phyloP scores from a whole-genome alignment of 2,888 invertebrate genomes.

The Melanargia galathea region DNA sequence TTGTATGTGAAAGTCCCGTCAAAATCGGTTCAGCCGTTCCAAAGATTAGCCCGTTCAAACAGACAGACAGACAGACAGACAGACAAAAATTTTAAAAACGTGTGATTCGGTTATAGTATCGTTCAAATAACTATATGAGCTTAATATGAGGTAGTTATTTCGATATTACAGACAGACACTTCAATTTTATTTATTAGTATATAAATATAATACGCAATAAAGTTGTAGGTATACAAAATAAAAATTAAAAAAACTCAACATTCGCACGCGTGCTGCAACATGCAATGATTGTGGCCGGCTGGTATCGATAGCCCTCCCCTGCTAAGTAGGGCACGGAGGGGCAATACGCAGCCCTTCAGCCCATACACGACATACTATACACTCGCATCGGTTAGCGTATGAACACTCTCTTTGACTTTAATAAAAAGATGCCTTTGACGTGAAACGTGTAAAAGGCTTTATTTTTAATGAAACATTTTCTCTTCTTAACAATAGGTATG shows the following conservation, averaged over 20 bases:
- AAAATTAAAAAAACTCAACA: background rate
- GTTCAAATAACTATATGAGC: no score
- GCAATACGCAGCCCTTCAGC: conserved; percentile 40
- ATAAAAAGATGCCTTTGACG: conserved; percentile 40
- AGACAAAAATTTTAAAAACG: no score
- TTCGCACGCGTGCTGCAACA: conserved; percentile 23
- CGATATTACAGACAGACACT: no score
- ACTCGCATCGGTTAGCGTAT: conserved; percentile 34
- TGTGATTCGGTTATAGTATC: no score
- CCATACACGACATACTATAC: conserved; percentile 41
- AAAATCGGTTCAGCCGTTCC: no score
- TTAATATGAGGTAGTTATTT: no score
- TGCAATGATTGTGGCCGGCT: conserved; percentile 42
- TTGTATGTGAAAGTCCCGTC: no score
- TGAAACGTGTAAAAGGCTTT: conserved; percentile 34
- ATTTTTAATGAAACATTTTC: conserved; percentile 39
- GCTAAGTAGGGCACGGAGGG: conserved; percentile 44
- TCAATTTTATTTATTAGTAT: no score
- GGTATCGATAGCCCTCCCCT: conserved; percentile 40
- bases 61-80: no score
- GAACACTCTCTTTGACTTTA: conserved; percentile 39
- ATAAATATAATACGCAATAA: no score
- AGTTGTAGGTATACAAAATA: no score
- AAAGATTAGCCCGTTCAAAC: no score
- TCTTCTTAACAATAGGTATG: conserved; percentile 30